Evolutionary conservation across 2,888 invertebrate species (phyloP).

Genomic region (Dicranocentrus wangi): DNA sequence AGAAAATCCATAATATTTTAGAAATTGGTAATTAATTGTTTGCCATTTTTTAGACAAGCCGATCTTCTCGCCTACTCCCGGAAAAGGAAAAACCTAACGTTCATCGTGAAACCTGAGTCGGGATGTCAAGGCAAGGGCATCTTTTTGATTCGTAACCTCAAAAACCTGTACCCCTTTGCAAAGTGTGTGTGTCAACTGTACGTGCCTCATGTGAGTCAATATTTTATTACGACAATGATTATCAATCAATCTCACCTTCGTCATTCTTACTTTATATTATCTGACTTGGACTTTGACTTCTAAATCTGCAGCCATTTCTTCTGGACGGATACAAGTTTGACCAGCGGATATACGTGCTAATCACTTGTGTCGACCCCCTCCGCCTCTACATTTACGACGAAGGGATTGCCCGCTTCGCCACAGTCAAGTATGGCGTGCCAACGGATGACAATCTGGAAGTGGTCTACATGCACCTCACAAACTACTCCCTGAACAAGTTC

Average conservation of each 20-base stretch:
- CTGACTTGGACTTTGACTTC: slow-evolving; percentile 62
- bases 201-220: slow-evolving; percentile 78
- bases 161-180: slow-evolving; percentile 85
- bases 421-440: slow-evolving; percentile 89
- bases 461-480: slow-evolving; percentile 94
- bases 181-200: slow-evolving; percentile 91
- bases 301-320: slow-evolving; percentile 80
- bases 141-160: slow-evolving; percentile 86
- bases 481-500: slow-evolving; percentile 94
- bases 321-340: slow-evolving; percentile 96
- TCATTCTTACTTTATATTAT: background rate
- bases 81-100: slow-evolving; percentile 83
- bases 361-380: slow-evolving; percentile 92
- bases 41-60: slow-evolving; percentile 76
- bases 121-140: slow-evolving; percentile 94
- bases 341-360: slow-evolving; percentile 88
- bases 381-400: slow-evolving; percentile 93
- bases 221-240: slow-evolving; percentile 38
- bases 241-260: background rate
- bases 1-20: too few species aligned
- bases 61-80: slow-evolving; percentile 83
- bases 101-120: slow-evolving; percentile 92
- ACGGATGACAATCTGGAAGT: slow-evolving; percentile 86
- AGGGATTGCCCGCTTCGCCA: slow-evolving; percentile 92
- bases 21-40: too few species aligned